Conservation (phyloP, 2,113 vertebrate genomes). For the Vidua chalybeata region DNA sequence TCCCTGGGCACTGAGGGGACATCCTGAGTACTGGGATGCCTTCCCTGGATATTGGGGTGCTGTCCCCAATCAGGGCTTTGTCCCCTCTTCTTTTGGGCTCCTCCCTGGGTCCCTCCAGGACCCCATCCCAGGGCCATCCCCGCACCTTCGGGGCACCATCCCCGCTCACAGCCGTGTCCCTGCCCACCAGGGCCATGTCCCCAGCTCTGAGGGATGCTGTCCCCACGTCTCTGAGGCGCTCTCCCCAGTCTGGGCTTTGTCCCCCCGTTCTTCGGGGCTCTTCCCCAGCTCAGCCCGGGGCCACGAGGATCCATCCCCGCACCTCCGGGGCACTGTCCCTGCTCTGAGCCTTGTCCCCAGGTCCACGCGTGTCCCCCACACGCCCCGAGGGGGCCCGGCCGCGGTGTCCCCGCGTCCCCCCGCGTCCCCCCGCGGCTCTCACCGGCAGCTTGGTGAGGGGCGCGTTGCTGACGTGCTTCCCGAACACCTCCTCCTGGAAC, state of each 20-base stretch:
- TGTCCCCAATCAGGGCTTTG: neutral
- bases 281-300: neutral
- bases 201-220: neutral
- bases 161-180: neutral
- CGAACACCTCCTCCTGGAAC: slow-evolving; percentile 98
- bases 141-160: neutral
- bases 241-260: rapidly evolving
- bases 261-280: neutral
- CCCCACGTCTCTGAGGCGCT: neutral
- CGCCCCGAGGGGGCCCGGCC: neutral
- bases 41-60: neutral
- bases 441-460: slow-evolving; percentile 94
- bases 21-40: neutral
- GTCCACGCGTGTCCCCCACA: rapidly evolving
- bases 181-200: rapidly evolving
- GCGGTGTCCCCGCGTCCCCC: neutral
- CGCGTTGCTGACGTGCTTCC: slow-evolving; percentile 95
- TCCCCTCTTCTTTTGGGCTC: neutral
- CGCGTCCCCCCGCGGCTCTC: neutral
- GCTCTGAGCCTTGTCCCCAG: neutral
- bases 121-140: neutral
- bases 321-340: rapidly evolving
- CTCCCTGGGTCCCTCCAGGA: too few relatives aligned
- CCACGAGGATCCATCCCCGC: neutral
- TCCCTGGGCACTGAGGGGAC: neutral